phyloP scores from a whole-genome alignment of 2,888 invertebrate species.

The Folsomia manolachei region DNA sequence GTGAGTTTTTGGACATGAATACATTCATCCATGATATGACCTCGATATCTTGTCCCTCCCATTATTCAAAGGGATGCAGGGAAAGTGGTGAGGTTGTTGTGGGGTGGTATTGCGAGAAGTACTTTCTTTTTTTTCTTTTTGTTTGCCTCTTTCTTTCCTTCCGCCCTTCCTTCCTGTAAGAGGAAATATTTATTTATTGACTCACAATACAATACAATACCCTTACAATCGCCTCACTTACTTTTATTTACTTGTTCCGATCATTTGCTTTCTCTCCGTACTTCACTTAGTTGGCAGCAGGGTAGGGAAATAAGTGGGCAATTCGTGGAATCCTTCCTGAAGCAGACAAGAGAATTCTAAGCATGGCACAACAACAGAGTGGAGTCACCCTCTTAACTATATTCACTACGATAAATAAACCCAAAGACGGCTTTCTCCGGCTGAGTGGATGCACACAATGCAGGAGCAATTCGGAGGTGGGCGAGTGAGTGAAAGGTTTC shows the following conservation, averaged over 20 bases:
- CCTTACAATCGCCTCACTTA: neutral
- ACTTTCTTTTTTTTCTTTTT: neutral
- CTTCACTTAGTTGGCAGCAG: neutral
- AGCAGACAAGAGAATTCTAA: too few species aligned
- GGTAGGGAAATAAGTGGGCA: constrained; percentile 10
- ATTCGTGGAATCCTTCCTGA: constrained; percentile 15
- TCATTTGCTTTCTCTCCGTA: constrained; percentile 16
- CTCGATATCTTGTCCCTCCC: neutral
- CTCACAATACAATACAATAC: neutral
- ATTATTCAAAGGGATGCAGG: neutral
- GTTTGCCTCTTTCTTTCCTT: neutral
- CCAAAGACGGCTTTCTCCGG: neutral
- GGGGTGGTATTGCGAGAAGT: too few species aligned
- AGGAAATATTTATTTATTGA: neutral
- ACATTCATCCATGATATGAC: neutral
- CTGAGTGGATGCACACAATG: neutral
- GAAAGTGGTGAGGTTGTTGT: too few species aligned
- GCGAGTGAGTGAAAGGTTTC: neutral
- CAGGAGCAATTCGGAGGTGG: too few species aligned
- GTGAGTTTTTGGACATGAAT: neutral
- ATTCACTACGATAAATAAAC: neutral
- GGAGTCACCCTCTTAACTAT: too few species aligned
- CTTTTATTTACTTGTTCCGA: constrained; percentile 3
- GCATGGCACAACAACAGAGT: too few species aligned
- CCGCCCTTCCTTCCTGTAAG: neutral